Evolutionary conservation across 2,888 invertebrate species (phyloP).

Genomic region (Ophioninae sp.): DNA sequence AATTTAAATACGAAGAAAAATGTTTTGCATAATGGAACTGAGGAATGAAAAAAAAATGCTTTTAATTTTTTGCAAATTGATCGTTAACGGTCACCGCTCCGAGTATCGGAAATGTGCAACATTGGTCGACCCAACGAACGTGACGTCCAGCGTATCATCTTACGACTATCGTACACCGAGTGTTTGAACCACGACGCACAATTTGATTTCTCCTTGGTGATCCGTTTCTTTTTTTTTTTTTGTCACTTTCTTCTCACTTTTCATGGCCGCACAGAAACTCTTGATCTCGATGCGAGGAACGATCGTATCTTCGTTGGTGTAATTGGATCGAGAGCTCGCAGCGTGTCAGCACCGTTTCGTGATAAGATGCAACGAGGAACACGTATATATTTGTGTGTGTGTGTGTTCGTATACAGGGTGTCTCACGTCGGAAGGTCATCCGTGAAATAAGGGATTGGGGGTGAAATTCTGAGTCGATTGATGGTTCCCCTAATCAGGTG

Average conservation of each 20-base stretch:
- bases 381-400: neutral
- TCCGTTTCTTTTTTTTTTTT: constrained; percentile 19
- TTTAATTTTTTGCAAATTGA: too few relatives aligned
- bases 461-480: too few relatives aligned
- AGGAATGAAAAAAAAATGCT: too few relatives aligned
- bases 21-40: too few relatives aligned
- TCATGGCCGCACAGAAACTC: constrained; percentile 56
- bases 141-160: neutral
- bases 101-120: too few relatives aligned
- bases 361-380: constrained; percentile 53
- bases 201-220: constrained; percentile 52
- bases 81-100: too few relatives aligned
- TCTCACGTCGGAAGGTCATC: too few relatives aligned
- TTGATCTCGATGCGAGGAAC: constrained; percentile 60
- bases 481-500: too few relatives aligned
- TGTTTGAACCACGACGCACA: constrained; percentile 28
- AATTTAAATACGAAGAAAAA: too few relatives aligned
- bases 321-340: constrained; percentile 61
- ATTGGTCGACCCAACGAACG: neutral
- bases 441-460: too few relatives aligned
- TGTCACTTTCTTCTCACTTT: constrained; percentile 61
- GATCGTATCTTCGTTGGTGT: constrained; percentile 61
- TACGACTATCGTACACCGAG: constrained; percentile 17
- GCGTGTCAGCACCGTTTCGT: constrained; percentile 56
- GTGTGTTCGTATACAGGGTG: neutral